A percentile compares a stretch with the other conserved stretches of the same genome.
Conservation (phyloP, 2,797 vertebrate species). For the Notolabrus celidotus region DNA sequence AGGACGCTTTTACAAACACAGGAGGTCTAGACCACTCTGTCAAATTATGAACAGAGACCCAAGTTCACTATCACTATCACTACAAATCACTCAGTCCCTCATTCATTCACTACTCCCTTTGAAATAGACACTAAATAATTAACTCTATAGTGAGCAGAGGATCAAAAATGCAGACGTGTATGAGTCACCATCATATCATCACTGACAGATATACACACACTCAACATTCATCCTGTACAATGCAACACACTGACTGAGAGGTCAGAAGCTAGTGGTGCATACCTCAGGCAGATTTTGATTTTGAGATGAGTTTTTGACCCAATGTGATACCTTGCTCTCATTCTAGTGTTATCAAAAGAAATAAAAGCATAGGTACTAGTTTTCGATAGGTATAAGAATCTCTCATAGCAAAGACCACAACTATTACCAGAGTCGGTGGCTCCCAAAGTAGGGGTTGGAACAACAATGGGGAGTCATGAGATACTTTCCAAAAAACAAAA, state of each 20-base stretch:
- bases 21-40: too few species aligned
- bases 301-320: too few species aligned
- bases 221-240: not conserved
- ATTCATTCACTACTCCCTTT: constrained; percentile 11
- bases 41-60: too few species aligned
- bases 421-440: too few species aligned
- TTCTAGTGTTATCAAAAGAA: not conserved
- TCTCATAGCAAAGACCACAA: too few species aligned
- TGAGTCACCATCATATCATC: constrained; percentile 19
- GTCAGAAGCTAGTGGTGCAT: not conserved
- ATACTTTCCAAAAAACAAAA: too few species aligned
- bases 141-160: not conserved
- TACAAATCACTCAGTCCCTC: not conserved
- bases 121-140: constrained; percentile 33
- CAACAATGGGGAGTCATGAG: too few species aligned
- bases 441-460: too few species aligned
- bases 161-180: constrained; percentile 4
- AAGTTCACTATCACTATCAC: too few species aligned
- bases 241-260: not conserved
- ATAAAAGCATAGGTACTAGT: not conserved
- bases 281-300: not conserved
- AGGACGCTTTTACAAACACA: too few species aligned
- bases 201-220: not conserved
- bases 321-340: too few species aligned
- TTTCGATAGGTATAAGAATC: too few species aligned